Conservation (phyloP, 1,140 invertebrate species). For the Drosophila triauraria region DNA sequence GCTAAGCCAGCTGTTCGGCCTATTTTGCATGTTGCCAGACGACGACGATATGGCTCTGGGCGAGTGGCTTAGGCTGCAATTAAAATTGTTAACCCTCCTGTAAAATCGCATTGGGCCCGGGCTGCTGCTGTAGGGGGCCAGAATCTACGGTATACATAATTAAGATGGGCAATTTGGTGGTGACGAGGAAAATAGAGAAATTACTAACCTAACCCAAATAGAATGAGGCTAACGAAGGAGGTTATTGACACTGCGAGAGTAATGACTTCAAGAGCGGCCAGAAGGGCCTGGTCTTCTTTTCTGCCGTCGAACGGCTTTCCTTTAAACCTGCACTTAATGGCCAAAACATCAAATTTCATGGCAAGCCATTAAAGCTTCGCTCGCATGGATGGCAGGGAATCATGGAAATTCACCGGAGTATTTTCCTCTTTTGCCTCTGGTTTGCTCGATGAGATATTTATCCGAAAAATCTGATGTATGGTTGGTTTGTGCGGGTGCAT, state of each 20-base stretch:
- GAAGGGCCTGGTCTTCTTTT: background rate
- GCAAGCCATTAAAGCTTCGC: slow-evolving; percentile 48
- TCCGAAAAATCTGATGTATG: slow-evolving; percentile 4
- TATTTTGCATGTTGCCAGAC: slow-evolving; percentile 54
- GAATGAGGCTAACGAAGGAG: slow-evolving; percentile 53
- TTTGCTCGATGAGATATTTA: slow-evolving; percentile 1
- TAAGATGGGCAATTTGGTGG: slow-evolving; percentile 53
- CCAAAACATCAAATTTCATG: slow-evolving; percentile 58
- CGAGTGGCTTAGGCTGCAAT: slow-evolving; percentile 61
- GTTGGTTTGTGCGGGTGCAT: slow-evolving; percentile 11
- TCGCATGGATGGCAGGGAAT: slow-evolving; percentile 26
- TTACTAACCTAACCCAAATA: slow-evolving; percentile 26
- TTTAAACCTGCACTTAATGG: slow-evolving; percentile 69
- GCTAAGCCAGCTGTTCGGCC: slow-evolving; percentile 59
- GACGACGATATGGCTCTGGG: slow-evolving; percentile 9
- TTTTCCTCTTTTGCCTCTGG: background rate
- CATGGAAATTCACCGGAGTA: slow-evolving; percentile 22
- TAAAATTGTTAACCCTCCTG: slow-evolving; percentile 73
- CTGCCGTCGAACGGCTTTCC: slow-evolving; percentile 22
- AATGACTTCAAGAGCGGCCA: slow-evolving; percentile 27
- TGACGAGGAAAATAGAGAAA: slow-evolving; percentile 45
- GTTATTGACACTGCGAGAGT: slow-evolving; percentile 65
- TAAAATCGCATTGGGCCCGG: slow-evolving; percentile 66
- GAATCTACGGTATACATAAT: slow-evolving; percentile 66
- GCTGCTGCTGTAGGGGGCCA: slow-evolving; percentile 4